Conservation (phyloP, 2,113 vertebrate genomes). For the Coptodon bakossiorum region DNA sequence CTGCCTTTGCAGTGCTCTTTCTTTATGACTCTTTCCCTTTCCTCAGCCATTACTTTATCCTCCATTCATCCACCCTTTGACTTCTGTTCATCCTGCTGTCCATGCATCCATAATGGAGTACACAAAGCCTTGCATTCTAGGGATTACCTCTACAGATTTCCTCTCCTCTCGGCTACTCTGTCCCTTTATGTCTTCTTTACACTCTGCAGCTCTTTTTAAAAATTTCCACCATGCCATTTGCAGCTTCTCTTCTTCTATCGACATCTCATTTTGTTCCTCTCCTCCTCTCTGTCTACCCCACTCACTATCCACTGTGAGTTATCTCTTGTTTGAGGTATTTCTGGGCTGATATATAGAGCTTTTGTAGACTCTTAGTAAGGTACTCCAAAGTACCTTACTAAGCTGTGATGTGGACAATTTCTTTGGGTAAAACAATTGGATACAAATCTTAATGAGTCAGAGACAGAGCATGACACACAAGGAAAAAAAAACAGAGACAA, state of each 20-base stretch:
- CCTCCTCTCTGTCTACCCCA: not conserved
- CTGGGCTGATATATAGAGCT: not conserved
- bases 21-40: slow-evolving; percentile 28
- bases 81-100: slow-evolving; percentile 8
- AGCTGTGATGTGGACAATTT: not conserved
- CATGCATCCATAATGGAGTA: slow-evolving; percentile 21
- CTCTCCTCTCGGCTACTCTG: not conserved
- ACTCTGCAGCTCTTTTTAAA: not conserved
- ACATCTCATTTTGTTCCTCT: slow-evolving; percentile 14
- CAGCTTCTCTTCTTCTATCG: not conserved
- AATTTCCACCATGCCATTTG: not conserved
- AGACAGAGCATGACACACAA: not conserved
- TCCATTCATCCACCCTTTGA: slow-evolving; percentile 16
- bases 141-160: slow-evolving; percentile 26
- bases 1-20: slow-evolving; percentile 7
- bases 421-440: not conserved
- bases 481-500: not conserved
- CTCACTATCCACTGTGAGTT: not conserved
- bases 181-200: slow-evolving; percentile 3
- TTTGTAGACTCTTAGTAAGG: slow-evolving; percentile 15
- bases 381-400: not conserved
- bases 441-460: not conserved
- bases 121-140: slow-evolving; percentile 13
- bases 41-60: slow-evolving; percentile 37
- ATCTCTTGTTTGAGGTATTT: slow-evolving; percentile 1